Evolutionary conservation across 2,797 vertebrate genomes (phyloP).

Genomic region (Hafferia zeledoni): DNA sequence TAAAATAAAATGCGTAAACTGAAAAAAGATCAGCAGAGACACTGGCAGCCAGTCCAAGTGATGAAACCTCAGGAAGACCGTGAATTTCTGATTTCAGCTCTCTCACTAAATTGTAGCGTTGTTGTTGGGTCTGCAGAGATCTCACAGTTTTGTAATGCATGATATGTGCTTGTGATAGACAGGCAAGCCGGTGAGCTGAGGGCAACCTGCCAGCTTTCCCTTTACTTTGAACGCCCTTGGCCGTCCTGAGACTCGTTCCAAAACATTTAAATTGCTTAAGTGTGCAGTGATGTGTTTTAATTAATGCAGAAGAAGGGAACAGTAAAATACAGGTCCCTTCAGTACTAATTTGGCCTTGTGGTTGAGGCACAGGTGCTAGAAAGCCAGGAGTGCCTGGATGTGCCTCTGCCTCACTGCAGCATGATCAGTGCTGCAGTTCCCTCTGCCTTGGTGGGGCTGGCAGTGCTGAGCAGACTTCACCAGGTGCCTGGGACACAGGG

Average conservation of each 20-base stretch:
- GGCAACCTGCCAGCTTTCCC: constrained; percentile 52
- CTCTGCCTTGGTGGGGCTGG: not conserved
- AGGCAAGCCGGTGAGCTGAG: not conserved
- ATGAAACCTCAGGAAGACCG: not conserved
- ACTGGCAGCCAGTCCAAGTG: not conserved
- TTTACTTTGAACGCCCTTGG: constrained; percentile 62
- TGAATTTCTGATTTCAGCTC: not conserved
- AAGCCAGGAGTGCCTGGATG: not conserved
- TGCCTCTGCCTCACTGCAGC: not conserved
- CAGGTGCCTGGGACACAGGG: not conserved
- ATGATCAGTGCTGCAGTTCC: not conserved
- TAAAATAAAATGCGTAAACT: not conserved
- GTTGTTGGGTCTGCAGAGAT: not conserved
- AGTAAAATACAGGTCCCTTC: constrained; percentile 50
- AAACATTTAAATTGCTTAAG: constrained; percentile 63
- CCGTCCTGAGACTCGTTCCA: constrained; percentile 10
- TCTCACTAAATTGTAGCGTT: not conserved
- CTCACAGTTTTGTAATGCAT: constrained; percentile 13
- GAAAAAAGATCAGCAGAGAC: not conserved
- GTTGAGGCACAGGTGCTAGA: constrained; percentile 16
- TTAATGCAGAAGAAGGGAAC: constrained; percentile 52
- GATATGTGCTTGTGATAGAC: constrained; percentile 25
- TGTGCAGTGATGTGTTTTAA: constrained; percentile 54
- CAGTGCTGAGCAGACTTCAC: not conserved
- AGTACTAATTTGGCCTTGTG: constrained; percentile 27